Evolutionary conservation across 2,888 invertebrate genomes (phyloP).

Genomic region (Eudasyphora cyanicolor): DNA sequence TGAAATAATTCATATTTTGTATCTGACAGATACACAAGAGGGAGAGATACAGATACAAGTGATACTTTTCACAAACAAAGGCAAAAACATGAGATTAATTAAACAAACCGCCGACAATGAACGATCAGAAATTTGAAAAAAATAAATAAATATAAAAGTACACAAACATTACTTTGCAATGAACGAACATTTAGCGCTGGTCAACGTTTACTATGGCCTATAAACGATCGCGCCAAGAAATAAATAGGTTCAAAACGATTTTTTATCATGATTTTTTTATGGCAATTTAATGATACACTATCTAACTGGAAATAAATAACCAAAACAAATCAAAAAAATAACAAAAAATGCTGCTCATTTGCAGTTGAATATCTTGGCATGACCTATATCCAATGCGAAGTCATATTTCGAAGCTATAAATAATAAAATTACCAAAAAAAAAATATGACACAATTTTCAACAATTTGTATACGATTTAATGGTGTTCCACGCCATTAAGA

Average conservation of each 20-base stretch:
- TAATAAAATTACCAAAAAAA: conserved; percentile 48
- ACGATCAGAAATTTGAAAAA: neutral
- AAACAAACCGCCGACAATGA: conserved; percentile 17
- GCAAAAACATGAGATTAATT: neutral
- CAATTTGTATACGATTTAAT: conserved; percentile 40
- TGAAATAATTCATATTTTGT: conserved; percentile 60
- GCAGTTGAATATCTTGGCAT: neutral
- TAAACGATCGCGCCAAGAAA: neutral
- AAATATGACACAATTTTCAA: conserved; percentile 46
- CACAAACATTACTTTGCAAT: neutral
- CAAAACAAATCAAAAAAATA: neutral
- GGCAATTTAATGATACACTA: conserved; percentile 10
- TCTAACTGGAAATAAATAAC: conserved; percentile 25
- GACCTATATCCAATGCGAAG: conserved; percentile 13
- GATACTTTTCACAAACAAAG: conserved; percentile 55
- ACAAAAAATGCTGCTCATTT: neutral
- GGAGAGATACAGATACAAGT: conserved; percentile 47
- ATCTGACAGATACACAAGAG: conserved; percentile 67
- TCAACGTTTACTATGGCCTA: neutral
- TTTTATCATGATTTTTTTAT: conserved; percentile 21
- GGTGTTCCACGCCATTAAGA: conserved; percentile 60
- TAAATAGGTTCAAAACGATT: neutral
- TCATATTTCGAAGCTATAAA: conserved; percentile 52
- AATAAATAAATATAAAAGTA: neutral
- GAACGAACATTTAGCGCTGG: too few species aligned